phyloP scores from a whole-genome alignment of 2,888 invertebrate genomes.

The Abrostola tripartita region DNA sequence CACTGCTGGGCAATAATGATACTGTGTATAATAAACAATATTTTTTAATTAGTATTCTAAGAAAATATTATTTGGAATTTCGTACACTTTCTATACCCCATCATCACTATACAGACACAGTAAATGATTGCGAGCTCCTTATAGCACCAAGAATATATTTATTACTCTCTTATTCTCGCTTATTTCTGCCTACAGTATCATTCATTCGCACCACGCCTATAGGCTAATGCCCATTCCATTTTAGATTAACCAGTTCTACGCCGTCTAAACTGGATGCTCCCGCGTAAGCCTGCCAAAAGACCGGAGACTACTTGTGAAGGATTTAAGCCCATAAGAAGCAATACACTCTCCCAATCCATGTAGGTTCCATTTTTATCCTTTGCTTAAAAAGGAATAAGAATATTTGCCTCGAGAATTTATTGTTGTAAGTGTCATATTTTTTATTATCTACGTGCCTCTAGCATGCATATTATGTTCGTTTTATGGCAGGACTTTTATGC shows the following conservation, averaged over 20 bases:
- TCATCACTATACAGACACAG: too few relatives aligned
- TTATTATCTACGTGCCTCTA: background rate
- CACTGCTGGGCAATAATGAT: too few relatives aligned
- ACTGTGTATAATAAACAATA: too few relatives aligned
- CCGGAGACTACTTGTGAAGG: slow-evolving; percentile 3
- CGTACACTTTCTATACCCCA: too few relatives aligned
- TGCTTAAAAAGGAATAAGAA: background rate
- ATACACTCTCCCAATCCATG: slow-evolving; percentile 1
- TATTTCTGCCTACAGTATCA: background rate
- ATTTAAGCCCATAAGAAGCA: background rate
- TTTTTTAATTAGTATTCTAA: too few relatives aligned
- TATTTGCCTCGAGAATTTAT: background rate
- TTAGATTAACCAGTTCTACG: slow-evolving; percentile 1
- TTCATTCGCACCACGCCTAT: background rate
- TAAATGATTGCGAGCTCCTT: background rate
- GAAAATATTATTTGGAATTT: too few relatives aligned
- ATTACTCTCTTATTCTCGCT: background rate
- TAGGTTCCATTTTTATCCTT: background rate
- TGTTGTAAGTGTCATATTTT: background rate
- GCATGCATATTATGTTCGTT: too few relatives aligned
- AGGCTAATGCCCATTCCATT: background rate
- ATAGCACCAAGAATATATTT: background rate
- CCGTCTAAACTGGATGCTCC: background rate
- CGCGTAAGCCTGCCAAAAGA: slow-evolving; percentile 2
- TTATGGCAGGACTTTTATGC: too few relatives aligned